Percentiles rank a stretch among this genome's conserved stretches.
These are phyloP conservation scores for Drosophila melanica DNA, from an alignment of 1,140 invertebrate species.

Conservation along the genomic window DNA sequence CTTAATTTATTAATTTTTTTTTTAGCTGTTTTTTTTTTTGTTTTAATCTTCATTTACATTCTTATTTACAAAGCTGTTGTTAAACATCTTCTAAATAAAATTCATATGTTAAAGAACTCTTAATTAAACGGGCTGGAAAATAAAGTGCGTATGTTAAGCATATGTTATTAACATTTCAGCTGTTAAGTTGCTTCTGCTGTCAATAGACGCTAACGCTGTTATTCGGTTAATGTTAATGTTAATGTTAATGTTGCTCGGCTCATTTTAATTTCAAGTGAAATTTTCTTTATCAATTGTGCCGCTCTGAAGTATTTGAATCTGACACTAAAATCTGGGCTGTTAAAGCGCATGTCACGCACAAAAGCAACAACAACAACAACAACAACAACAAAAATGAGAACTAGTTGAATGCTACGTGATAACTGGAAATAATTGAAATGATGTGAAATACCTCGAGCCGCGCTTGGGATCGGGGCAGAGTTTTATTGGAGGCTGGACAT, in stretches of 20 bases:
- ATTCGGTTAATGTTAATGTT: too few relatives aligned
- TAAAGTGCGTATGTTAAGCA: too few relatives aligned
- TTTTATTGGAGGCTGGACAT: conserved; percentile 14
- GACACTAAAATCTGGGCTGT: conserved; percentile 19
- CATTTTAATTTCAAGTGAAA: conserved; percentile 14
- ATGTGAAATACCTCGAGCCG: not conserved
- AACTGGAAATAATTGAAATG: conserved; percentile 3
- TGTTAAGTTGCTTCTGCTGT: not conserved
- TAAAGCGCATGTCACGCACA: conserved; percentile 39
- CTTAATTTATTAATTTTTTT: too few relatives aligned
- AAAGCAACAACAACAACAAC: conserved; percentile 1
- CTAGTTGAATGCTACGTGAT: conserved; percentile 33
- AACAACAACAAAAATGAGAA: conserved; percentile 24
- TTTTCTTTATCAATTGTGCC: conserved; percentile 2
- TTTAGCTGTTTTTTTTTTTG: too few relatives aligned
- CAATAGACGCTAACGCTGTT: too few relatives aligned
- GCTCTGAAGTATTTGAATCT: conserved; percentile 7
- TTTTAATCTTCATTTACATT: too few relatives aligned
- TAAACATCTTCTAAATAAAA: too few relatives aligned
- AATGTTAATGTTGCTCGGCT: not conserved
- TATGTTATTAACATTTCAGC: too few relatives aligned
- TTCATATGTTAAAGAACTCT: too few relatives aligned
- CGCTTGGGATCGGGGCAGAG: not conserved
- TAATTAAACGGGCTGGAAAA: too few relatives aligned
- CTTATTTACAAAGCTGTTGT: too few relatives aligned